These are phyloP conservation scores for Lepidochrysops patricia DNA, from an alignment of 2,888 invertebrate genomes.

Conservation along the genomic window DNA sequence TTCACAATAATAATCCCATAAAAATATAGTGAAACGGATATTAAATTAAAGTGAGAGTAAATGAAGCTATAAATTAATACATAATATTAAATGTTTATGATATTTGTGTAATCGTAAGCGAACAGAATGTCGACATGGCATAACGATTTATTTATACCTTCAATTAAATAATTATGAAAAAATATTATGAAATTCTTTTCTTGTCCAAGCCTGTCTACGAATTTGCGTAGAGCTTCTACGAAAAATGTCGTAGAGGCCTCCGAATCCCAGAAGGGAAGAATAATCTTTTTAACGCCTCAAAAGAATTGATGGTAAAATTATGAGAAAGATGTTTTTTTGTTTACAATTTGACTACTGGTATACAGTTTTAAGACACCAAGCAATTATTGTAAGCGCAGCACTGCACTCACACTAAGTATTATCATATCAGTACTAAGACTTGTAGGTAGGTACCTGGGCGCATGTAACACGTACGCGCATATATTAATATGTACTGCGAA, in stretches of 20 bases:
- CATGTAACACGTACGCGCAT: conserved; percentile 59
- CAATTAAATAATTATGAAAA: not conserved
- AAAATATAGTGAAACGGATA: not conserved
- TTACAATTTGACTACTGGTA: not conserved
- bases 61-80: not conserved
- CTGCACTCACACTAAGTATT: conserved; percentile 41
- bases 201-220: not conserved
- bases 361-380: conserved; percentile 1
- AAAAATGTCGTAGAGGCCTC: not conserved
- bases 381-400: conserved; percentile 17
- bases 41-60: not conserved
- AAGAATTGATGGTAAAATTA: not conserved
- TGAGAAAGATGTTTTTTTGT: not conserved
- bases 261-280: not conserved
- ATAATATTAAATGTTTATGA: not conserved
- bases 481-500: conserved; percentile 41
- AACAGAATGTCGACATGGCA: no score
- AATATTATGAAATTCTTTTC: not conserved
- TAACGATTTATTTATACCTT: no score
- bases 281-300: no score
- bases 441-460: conserved; percentile 40
- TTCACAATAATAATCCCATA: no score
- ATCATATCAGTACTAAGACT: conserved; percentile 48
- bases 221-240: not conserved
- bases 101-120: not conserved